Base-by-base conservation (phyloP, 2,113 vertebrate genomes). In the Trichomycterus rosablanca region DNA sequence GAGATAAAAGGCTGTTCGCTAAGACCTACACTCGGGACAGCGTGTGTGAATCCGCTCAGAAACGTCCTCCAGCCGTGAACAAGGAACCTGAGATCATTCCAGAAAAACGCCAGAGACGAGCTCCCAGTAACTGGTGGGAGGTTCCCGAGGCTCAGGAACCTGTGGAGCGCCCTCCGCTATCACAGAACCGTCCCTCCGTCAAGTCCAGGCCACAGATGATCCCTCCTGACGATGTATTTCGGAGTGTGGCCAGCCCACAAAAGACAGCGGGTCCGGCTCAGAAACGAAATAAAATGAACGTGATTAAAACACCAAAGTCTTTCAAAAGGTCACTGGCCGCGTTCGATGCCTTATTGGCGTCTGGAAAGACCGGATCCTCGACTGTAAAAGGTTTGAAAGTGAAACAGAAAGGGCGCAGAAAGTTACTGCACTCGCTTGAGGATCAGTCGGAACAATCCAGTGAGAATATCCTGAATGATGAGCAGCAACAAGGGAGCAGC, bases 81-180 rank as follows among this genome's bases (percentile, higher is more conserved):
- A 18, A 24, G 5, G 44, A 1, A 8, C 9, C 45, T 4, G 58
- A 59, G 3, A 18, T 4, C 9, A 20, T 67, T 26, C 1, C 40
- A 3, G 19, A 4, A 12, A 83, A 61, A 66, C 73, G 76, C 9
- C 72, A 23, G 30, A 80, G 77, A 49, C 82, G 56, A 34, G 10
- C 49, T n/a, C 69, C 72, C 0, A 11, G 53, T 5, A 63, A 59
- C 20, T 81, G 79, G 81, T 83, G 83, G 83, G n/a, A 20, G 9
- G 34, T 20, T 3, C 2, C 22, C 1, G 12, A 18, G 2, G 0
- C 15, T 18, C 11, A 56, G 2, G 49, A 65, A 23, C n/a, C 67
- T 6, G 30, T 11, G 1, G 37, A 67, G 5, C 50, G 6, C 10
- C 0, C 24, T 23, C 11, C 46, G 1, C 30, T 56, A 5, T 46